These are phyloP conservation scores for Nothoprocta perdicaria DNA, from an alignment of 2,113 vertebrate species.

Conservation along the genomic window DNA sequence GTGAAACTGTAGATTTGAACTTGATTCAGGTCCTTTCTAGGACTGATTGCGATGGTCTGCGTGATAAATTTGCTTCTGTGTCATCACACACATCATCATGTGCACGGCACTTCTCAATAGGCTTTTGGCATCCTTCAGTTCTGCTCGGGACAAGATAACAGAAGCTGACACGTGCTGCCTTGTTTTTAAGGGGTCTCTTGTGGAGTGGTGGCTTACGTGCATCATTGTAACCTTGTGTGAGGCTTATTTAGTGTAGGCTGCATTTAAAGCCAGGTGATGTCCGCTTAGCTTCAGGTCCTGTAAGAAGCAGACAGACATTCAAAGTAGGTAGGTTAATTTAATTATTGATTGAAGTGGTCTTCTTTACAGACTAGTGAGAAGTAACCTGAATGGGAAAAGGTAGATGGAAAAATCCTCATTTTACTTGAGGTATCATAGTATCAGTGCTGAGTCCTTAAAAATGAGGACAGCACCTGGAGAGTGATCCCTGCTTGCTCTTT, in stretches of 20 bases:
- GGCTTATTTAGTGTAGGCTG: not conserved
- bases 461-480: constrained; percentile 22
- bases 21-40: not conserved
- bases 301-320: not conserved
- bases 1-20: not conserved
- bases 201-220: not conserved
- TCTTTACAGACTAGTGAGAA: not conserved
- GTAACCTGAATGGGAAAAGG: not conserved
- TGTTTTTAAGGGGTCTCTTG: not conserved
- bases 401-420: constrained; percentile 31
- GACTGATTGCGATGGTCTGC: not conserved
- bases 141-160: not conserved
- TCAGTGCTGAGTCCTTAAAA: constrained; percentile 38
- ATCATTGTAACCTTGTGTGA: not conserved
- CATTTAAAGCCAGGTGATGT: not conserved
- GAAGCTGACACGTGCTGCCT: not conserved
- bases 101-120: not conserved
- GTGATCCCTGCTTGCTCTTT: not conserved
- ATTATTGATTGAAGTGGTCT: constrained; percentile 7
- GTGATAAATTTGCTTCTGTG: not conserved
- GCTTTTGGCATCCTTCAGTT: not conserved
- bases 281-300: not conserved
- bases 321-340: constrained; percentile 13
- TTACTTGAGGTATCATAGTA: constrained; percentile 36
- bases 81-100: not conserved